Conservation (phyloP, 2,797 vertebrate species). For the Momotus momota region DNA sequence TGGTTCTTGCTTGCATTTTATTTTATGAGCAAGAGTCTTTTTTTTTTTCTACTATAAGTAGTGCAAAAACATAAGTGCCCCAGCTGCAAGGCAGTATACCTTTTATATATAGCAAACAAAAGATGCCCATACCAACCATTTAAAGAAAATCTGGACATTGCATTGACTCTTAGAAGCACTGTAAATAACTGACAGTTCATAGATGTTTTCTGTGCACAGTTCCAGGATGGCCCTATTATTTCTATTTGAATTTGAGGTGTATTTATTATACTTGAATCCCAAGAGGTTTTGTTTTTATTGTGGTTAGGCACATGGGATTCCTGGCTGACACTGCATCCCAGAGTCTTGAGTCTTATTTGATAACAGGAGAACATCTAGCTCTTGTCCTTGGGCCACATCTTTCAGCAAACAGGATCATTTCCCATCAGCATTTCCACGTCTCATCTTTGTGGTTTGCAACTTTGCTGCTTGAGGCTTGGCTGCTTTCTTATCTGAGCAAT, state of each 20-base stretch:
- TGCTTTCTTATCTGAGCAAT: neutral
- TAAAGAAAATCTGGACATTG: neutral
- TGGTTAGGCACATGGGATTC: neutral
- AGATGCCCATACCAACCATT: neutral
- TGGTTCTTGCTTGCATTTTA: neutral
- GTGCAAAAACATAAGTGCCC: neutral
- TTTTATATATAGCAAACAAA: neutral
- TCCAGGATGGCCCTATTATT: neutral
- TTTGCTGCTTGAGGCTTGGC: neutral
- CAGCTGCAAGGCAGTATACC: neutral
- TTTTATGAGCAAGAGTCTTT: no score
- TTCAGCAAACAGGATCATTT: neutral
- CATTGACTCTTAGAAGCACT: neutral
- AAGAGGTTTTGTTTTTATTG: neutral
- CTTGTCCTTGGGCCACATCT: neutral
- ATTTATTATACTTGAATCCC: neutral
- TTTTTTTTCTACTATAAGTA: no score
- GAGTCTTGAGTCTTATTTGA: neutral
- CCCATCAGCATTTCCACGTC: neutral
- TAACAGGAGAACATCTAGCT: neutral
- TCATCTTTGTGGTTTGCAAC: neutral
- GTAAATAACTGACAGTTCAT: neutral
- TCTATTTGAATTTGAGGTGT: neutral
- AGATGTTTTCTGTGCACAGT: neutral
- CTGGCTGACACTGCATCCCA: fast-evolving